Evolutionary conservation across 2,797 vertebrate species (phyloP), one percentile per base, ranked within the genome.

Genomic region (Tapirus indicus): DNA sequence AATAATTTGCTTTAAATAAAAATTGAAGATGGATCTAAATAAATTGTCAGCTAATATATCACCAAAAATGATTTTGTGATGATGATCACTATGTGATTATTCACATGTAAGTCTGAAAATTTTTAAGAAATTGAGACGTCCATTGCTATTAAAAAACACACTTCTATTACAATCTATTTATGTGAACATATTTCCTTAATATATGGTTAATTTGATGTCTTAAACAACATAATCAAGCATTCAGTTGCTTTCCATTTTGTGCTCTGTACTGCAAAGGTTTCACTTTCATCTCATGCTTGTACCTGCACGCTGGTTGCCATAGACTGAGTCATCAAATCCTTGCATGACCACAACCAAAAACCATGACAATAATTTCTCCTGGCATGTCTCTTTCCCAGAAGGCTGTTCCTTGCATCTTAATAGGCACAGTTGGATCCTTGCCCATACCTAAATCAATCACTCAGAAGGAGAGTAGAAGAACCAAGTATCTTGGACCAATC

Each of bases 221-320:
- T 93, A 52, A 52, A 35, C 52, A 35, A 23, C 0, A 21, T 14
- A 54, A 80, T 35, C 23, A 64, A 41, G 44, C 78, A 21, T 68
- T 18, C 11, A 18, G 20, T 44, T 47, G 41, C 35, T 60, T 86
- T 83, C 17, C 25, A 13, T 47, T n/a, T 38, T 83, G 85, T 29
- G 11, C 12, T 87, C 25, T 62, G 3, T 21, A 14, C 27, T 23
- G 44, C 11, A 52, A n/a, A 80, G 52, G 32, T 27, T 4, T 52
- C 29, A 56, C 72, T n/a, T 58, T 9, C 6, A 25, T 47, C 29
- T 62, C 38, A 10, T 8, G 7, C 12, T 10, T 16, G 17, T 0
- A 6, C 5, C 62, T 2, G 58, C 6, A 1, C 20, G 27, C 9
- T 7, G 16, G 27, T n/a, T 47, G 13, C 35, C 18, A 11, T 2